Evolutionary conservation across 2,113 vertebrate genomes (phyloP).

Genomic region (Coreoperca whiteheadi): DNA sequence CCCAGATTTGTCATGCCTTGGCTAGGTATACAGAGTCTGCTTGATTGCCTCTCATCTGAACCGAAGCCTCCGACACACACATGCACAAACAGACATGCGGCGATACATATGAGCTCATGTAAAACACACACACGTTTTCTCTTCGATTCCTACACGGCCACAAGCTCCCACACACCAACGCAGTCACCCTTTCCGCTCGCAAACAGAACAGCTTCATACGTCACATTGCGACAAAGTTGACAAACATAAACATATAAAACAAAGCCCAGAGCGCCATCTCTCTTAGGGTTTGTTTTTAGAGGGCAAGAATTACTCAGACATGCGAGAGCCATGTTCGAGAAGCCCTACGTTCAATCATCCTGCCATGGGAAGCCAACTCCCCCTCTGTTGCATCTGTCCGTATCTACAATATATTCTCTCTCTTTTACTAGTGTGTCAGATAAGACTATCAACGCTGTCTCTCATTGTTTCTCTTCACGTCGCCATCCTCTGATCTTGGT

Average conservation of each 20-base stretch:
- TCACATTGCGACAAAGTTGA: conserved; percentile 25
- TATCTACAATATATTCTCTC: conserved; percentile 17
- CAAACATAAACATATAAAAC: conserved; percentile 17
- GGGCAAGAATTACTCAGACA: conserved; percentile 26
- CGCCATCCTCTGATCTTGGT: conserved; percentile 26
- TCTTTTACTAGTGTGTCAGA: conserved; percentile 8
- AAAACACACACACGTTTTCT: conserved; percentile 10
- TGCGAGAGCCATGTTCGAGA: conserved; percentile 1
- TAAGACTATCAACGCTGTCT: conserved; percentile 7
- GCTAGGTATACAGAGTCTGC: conserved; percentile 75
- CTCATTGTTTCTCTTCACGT: conserved; percentile 25
- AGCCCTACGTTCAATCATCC: conserved; percentile 19
- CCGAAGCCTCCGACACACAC: conserved; percentile 62
- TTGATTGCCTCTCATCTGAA: conserved; percentile 76
- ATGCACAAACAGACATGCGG: conserved; percentile 48
- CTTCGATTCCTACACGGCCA: not conserved
- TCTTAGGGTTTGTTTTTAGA: conserved; percentile 60
- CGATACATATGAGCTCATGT: conserved; percentile 52
- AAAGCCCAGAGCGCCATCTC: conserved; percentile 33
- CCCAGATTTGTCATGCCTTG: conserved; percentile 69
- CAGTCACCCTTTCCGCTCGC: not conserved
- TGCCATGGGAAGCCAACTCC: not conserved
- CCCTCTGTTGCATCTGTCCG: not conserved
- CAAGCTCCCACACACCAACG: conserved; percentile 18
- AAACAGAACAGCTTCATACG: conserved; percentile 15